Conservation (phyloP, 2,797 vertebrate genomes). For the Menidia menidia region DNA sequence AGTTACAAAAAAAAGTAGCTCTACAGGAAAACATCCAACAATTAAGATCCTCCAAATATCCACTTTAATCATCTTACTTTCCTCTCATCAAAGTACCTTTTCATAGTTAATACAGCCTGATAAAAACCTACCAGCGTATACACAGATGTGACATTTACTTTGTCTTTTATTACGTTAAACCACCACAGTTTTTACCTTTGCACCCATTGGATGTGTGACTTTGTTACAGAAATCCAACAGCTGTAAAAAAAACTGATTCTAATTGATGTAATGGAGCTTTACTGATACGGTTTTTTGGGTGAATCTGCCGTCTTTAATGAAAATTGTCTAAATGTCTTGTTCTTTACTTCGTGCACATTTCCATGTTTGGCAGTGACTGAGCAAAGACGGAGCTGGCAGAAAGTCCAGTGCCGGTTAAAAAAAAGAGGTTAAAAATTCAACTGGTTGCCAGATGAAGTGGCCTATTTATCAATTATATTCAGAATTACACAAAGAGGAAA, state of each 20-base stretch:
- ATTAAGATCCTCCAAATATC: no score
- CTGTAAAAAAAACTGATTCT: no score
- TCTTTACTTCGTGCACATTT: conserved; percentile 6
- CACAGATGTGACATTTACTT: no score
- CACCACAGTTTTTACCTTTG: not conserved
- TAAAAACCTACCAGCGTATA: not conserved
- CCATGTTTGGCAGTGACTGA: conserved; percentile 30
- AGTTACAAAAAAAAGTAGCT: no score
- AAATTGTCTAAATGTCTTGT: not conserved
- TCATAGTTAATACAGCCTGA: not conserved
- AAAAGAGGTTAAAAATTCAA: conserved; percentile 39
- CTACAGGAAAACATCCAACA: no score
- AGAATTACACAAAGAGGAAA: conserved; percentile 20
- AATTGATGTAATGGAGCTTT: no score
- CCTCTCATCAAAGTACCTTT: not conserved
- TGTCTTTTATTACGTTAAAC: no score
- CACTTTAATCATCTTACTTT: no score
- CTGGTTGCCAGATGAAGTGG: conserved; percentile 16
- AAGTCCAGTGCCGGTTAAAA: conserved; percentile 10
- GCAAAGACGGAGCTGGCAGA: not conserved
- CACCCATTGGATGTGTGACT: not conserved
- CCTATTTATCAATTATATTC: conserved; percentile 37
- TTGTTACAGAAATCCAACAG: not conserved
- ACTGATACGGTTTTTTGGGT: not conserved
- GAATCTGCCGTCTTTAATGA: not conserved